Percentiles rank a stretch among this genome's conserved stretches.
Evolutionary conservation across 1,140 invertebrate genomes (phyloP).

Genomic region (Cheumatopsyche charites): DNA sequence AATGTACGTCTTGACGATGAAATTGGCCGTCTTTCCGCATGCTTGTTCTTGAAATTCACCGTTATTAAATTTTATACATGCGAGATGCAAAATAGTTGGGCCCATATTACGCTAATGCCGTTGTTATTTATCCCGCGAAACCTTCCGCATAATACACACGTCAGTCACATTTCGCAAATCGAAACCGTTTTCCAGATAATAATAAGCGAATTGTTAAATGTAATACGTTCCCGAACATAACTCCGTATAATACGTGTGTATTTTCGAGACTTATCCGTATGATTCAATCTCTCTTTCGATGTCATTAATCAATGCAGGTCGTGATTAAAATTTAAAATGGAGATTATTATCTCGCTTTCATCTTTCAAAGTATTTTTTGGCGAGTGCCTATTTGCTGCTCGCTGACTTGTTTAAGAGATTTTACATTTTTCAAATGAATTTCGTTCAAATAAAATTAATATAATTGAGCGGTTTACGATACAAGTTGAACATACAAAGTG

Average conservation of each 20-base stretch:
- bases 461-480: too few species aligned
- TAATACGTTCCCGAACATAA: too few species aligned
- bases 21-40: slow-evolving; percentile 26
- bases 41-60: slow-evolving; percentile 19
- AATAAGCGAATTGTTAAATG: too few species aligned
- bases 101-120: background rate
- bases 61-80: slow-evolving; percentile 2
- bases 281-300: background rate
- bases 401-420: background rate
- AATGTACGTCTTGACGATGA: slow-evolving; percentile 21
- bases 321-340: slow-evolving; percentile 43
- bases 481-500: too few species aligned
- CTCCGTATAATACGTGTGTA: background rate
- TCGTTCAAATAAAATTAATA: too few species aligned
- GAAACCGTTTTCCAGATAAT: background rate
- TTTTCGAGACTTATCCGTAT: background rate
- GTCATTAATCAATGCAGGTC: slow-evolving; percentile 38
- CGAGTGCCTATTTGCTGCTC: background rate
- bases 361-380: background rate
- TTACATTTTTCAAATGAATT: too few species aligned
- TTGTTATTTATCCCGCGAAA: background rate
- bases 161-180: background rate
- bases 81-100: slow-evolving; percentile 19
- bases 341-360: slow-evolving; percentile 32
- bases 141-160: too few species aligned